Percentiles rank a stretch among this genome's conserved stretches.
Evolutionary conservation across 37 sponge, comb jelly and placozoan species (phyloP).

Genomic region (Beroe forskalii): DNA sequence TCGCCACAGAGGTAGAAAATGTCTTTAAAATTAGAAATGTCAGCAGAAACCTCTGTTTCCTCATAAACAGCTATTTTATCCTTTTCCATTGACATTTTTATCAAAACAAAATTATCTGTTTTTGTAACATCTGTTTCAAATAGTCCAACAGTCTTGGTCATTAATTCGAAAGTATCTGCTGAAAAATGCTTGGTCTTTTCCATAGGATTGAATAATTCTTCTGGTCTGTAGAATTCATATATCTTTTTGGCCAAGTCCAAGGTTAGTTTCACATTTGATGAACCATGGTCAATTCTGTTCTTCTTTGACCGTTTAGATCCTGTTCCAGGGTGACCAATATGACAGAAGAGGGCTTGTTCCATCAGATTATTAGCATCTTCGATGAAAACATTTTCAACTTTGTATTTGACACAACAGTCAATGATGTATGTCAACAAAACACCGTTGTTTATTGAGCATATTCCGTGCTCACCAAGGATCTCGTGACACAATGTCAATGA

Average conservation of each 20-base stretch:
- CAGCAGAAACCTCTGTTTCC: not conserved
- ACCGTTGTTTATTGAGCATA: conserved; percentile 4
- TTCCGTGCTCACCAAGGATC: not conserved
- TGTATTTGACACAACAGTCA: conserved; percentile 36
- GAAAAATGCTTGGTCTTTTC: conserved; percentile 41
- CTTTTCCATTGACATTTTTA: conserved; percentile 38
- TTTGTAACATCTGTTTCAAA: conserved; percentile 1
- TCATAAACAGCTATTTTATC: not conserved
- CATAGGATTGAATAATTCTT: conserved; percentile 14
- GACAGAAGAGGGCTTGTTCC: conserved; percentile 29
- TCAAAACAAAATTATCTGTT: conserved; percentile 5
- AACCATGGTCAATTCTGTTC: conserved; percentile 37
- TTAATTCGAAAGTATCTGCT: conserved; percentile 20
- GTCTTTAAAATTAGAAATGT: not conserved
- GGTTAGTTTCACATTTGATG: not conserved
- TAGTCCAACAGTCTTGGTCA: conserved; percentile 4
- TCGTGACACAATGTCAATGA: conserved; percentile 41
- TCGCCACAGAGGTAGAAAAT: conserved; percentile 61
- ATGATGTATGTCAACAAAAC: conserved; percentile 26
- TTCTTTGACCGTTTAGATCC: conserved; percentile 57
- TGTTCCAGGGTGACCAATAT: conserved; percentile 46
- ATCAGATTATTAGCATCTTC: conserved; percentile 39
- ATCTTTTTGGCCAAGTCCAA: not conserved
- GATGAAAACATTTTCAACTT: not conserved
- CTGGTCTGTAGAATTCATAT: conserved; percentile 31